phyloP scores from a whole-genome alignment of 2,113 vertebrate species.

The Mastomys coucha region DNA sequence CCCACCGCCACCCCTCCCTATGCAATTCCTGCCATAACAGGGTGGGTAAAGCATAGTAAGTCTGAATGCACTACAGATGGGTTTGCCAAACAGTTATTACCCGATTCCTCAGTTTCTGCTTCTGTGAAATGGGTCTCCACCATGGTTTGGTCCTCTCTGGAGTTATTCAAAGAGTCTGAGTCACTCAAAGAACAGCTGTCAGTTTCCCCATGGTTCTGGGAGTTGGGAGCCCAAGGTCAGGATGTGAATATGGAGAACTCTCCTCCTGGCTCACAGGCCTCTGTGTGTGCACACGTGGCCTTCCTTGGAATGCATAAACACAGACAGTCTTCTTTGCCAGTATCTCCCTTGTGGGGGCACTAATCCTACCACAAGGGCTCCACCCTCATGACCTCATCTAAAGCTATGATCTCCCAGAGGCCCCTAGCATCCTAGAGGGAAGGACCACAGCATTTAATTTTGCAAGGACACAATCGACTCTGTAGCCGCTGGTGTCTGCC shows the following conservation, averaged over 20 bases:
- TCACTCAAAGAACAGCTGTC: background rate
- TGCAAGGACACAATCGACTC: background rate
- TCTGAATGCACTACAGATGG: background rate
- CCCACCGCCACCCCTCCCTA: rapidly evolving
- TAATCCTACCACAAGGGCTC: background rate
- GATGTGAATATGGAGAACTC: background rate
- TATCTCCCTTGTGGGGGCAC: background rate
- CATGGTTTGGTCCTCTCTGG: background rate
- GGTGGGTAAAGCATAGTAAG: background rate
- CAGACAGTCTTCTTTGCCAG: background rate
- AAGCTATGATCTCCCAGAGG: background rate
- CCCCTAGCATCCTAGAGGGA: background rate
- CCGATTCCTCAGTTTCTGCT: background rate
- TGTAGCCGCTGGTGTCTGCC: background rate
- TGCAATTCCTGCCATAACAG: background rate
- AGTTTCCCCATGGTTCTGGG: background rate
- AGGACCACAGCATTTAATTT: background rate
- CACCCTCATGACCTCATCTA: background rate
- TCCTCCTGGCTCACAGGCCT: background rate
- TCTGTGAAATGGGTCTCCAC: background rate
- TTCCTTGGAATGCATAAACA: background rate
- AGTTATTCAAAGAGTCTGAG: background rate
- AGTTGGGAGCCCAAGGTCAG: background rate
- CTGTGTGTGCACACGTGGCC: background rate
- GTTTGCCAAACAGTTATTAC: background rate